phyloP scores from a whole-genome alignment of 1,140 invertebrate genomes.

The Argopecten irradians region DNA sequence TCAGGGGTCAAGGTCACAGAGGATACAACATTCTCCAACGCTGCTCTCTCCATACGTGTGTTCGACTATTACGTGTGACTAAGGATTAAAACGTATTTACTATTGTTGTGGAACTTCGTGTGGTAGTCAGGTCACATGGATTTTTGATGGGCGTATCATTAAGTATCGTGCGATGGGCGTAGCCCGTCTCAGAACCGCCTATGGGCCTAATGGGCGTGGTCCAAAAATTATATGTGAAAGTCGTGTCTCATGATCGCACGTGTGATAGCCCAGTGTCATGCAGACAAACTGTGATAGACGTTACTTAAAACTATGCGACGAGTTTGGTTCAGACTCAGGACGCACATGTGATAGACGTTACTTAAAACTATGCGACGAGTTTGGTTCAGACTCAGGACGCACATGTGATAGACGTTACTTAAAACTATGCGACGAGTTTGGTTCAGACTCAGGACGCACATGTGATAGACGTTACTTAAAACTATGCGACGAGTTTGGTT shows the following conservation, averaged over 20 bases:
- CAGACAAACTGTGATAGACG: not conserved
- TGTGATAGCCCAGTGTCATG: not conserved
- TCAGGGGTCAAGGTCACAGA: slow-evolving; percentile 41
- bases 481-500: not conserved
- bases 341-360: not conserved
- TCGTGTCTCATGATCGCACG: not conserved
- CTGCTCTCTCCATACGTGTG: slow-evolving; percentile 27
- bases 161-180: not conserved
- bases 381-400: not conserved
- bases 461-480: not conserved
- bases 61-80: not conserved
- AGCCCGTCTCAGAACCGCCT: too few relatives aligned
- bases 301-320: not conserved
- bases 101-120: not conserved
- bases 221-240: not conserved
- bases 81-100: too few relatives aligned
- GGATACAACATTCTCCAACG: slow-evolving; percentile 53
- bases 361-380: not conserved
- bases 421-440: not conserved
- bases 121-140: not conserved
- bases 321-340: not conserved
- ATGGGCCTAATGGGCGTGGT: too few relatives aligned
- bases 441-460: not conserved
- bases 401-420: not conserved
- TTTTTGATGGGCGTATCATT: not conserved